Evolutionary conservation across 2,113 vertebrate genomes (phyloP), one percentile per base, ranked within the genome.

Genomic region (Neolamprologus variostigma): DNA sequence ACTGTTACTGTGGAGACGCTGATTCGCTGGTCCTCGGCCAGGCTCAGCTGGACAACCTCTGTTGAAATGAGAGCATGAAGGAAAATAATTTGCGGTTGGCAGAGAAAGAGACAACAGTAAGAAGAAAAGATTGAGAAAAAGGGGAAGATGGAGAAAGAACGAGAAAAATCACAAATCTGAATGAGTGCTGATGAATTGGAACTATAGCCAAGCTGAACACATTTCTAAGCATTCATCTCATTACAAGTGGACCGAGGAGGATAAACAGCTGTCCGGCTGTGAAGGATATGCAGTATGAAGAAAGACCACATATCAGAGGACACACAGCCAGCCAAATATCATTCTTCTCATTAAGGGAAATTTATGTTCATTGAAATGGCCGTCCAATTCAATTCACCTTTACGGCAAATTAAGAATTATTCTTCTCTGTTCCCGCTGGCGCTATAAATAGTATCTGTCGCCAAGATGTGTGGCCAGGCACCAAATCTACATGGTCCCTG

Each of bases 21-120:
- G 93, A 98, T 86, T 81, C 81, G 94, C 93, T 97, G 97, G 7
- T 98, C 97, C 9, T 97, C 97, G 0, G 97, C 93, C 53, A 99
- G 97, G 95, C 93, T 98, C 83, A 99, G 97, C 92, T 86, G 97
- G 45, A 99, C 95, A 81, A 99, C 98, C 94, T 99, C 98, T 99
- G 97, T 83, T 28, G 86, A 68, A 68, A 79, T 57, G 4, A 91
- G 63, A 83, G 33, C 2, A 55, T 40, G 59, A 53, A 84, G n/a
- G 17, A 26, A 80, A 31, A 33, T 14, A 19, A 85, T 57, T 80
- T 26, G 68, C 23, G 23, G 33, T 31, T n/a, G 21, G 47, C 13
- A 55, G 80, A 47, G 7, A 66, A 80, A 73, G 12, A 86, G 26
- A 79, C 5, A 9, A 59, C 0, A 23, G 42, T 4, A 16, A 79